Base-by-base conservation (phyloP, 1,140 invertebrate species). In the Drusus annulatus region DNA sequence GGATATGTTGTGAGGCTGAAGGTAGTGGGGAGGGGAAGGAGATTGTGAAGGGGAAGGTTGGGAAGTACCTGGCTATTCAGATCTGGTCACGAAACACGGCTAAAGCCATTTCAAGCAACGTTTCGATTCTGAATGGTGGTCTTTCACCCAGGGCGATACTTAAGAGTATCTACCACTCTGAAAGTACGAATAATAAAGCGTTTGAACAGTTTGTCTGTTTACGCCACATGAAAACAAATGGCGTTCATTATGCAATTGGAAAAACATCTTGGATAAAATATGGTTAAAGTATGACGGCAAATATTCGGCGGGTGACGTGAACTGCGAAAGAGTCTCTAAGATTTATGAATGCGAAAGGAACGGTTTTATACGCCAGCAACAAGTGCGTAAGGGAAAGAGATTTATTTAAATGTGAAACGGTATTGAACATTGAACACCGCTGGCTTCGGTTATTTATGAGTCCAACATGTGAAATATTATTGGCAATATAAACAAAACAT, bases 391-490 rank as follows among this genome's bases (percentile, higher is more conserved):
- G 81, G 62, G 79, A 83, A 56, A 65, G 80, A 73, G 73, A 58
- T 68, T 73, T 51, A 81, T 54, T 80, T 78, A 78, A 83, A 80
- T 78, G 65, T 21, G 68, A 31, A 45, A 62, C 56, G 78, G 19
- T 75, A 80, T 80, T 76, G 71, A 80, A 74, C 68, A 80, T 80
- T 68, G 71, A 80, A 74, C 68, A 79, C 54, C 31, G 62, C 56
- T 52, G 65, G 50, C 56, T 73, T 51, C 28, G 60, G 81, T 80
- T 83, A 83, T 83, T 83, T 83, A 83, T 78, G 79, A 80, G 58
- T 68, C 19, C n/a, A 58, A 75, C 79, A 73, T 77, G 81, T 83
- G 81, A 83, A 83, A 83, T 83, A 83, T 83, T 83, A 83, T 83
- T 83, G 79, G 63, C 76, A 76, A 80, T 76, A 76, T 62, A 80